Evolutionary conservation across 2,888 invertebrate genomes (phyloP), one percentile per base, ranked within the genome.

Genomic region (Drepanosiphum platanoidis): DNA sequence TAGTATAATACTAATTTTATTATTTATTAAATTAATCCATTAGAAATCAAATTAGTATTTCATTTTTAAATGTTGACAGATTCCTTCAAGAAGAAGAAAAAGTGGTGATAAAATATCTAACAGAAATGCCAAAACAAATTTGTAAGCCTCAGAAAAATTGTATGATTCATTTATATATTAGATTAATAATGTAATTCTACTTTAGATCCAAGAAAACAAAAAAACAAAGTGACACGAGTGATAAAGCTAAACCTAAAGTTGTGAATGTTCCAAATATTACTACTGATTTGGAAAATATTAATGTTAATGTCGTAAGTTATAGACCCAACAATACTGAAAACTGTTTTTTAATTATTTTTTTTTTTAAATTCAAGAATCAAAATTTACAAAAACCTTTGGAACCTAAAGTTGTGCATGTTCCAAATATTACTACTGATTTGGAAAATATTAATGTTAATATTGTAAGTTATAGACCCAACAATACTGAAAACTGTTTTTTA

Each of bases 241-340:
- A 2, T 68, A 77, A 58, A 36, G 1, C 13, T n/a, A 77, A 84
- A 3, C 84, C 84, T 30, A 84, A 75, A 77, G 52, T 84, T 4
- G 22, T 77, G 15, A 68, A 70, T 58, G n/a, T 77, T 68, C 84
- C 84, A 39, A 84, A 84, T 77, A 84, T 84, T 30, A 36, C 75
- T 34, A 66, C 30, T 13, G 30, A 58, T 68, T 22, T 68, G 9
- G 36, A 77, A 30, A 13, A 42, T 8, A 22, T 1, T 11, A 61
- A 61, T 7, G 13, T 15, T 66, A 46, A 34, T 46, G n/a, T n/a
- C 3, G 83, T 82, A 42, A 82, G 61, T 82, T 61, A 27, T 36
- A 46, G 27, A 61, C n/a, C 27, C 0, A n/a, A n/a, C n/a, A n/a
- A n/a, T n/a, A n/a, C n/a, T n/a, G n/a, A n/a, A n/a, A n/a, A n/a